Base-by-base conservation (phyloP, 2,113 vertebrate genomes). In the Otus sunia region DNA sequence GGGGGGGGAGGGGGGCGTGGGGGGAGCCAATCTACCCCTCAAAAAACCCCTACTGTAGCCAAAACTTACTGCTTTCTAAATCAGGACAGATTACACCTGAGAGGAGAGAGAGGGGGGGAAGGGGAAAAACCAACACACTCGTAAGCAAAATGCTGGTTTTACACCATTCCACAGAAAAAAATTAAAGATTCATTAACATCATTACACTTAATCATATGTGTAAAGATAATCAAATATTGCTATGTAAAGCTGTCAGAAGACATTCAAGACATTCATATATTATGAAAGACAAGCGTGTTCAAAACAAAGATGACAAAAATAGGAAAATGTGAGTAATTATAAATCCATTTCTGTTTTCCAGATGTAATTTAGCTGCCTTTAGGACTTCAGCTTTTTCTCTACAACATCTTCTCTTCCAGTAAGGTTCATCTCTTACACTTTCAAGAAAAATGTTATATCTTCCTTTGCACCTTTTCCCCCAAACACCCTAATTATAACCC, bases 1-100 rank as follows among this genome's bases (percentile, higher is more conserved):
- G 2, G 8, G 4, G 6, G 20, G 6, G 6, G 25, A 0, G 1
- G 2, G 2, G 2, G 8, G 4, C 5, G 20, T 5, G 6, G 25
- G 13, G 11, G 36, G n/a, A 55, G 21, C n/a, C 43, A 59, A 75
- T 37, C 58, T 39, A 71, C 20, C 25, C 30, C n/a, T 52, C 45
- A 49, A 49, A 85, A 82, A 64, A 64, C n/a, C 8, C 11, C 20
- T 43, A 32, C 15, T 36, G 26, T 36, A 90, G 53, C 50, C 16
- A 90, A 67, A 93, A 72, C 9, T 45, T 73, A 36, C 15, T 47
- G 11, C 34, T 81, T 3, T 60, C 16, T 34, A 47, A 73, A 82
- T 58, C 39, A 76, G 17, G 6, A 58, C 14, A 77, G 34, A 69
- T 29, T 55, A 75, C 47, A 72, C 6, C 2, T 26, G 32, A 16